Evolutionary conservation across 2,797 vertebrate genomes (phyloP).

Genomic region (Danio jaintianensis): DNA sequence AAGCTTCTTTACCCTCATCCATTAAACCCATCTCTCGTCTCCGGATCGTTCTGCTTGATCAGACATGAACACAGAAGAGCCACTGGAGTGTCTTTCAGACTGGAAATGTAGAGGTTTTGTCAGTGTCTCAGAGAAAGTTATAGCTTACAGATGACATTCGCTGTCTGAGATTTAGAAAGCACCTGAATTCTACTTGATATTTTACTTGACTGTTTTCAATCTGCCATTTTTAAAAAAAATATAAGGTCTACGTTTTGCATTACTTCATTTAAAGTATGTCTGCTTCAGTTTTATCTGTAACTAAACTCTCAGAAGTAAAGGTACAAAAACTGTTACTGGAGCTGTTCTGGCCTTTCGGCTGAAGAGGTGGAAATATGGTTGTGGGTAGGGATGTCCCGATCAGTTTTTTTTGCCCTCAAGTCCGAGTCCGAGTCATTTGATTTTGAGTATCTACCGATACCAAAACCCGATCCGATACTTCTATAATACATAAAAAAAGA

Average conservation of each 20-base stretch:
- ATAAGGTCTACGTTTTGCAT: neutral
- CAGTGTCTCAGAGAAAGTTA: slow-evolving; percentile 11
- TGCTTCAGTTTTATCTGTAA: neutral
- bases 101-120: slow-evolving; percentile 28
- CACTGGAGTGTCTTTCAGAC: neutral
- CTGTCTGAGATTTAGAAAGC: slow-evolving; percentile 17
- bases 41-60: slow-evolving; percentile 38
- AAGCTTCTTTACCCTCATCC: slow-evolving; percentile 26
- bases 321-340: no score
- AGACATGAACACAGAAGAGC: slow-evolving; percentile 35
- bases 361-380: no score
- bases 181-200: slow-evolving; percentile 7
- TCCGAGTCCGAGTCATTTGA: no score
- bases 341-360: no score
- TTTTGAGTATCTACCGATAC: no score
- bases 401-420: no score
- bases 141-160: slow-evolving; percentile 6
- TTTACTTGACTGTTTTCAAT: slow-evolving; percentile 38
- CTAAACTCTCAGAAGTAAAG: no score
- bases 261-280: neutral
- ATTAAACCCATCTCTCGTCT: slow-evolving; percentile 35
- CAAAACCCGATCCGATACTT: no score
- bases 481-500: no score
- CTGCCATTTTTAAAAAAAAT: neutral
- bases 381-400: no score